These are phyloP conservation scores for Heliangelus exortis DNA, from an alignment of 2,797 vertebrate species.

Conservation along the genomic window DNA sequence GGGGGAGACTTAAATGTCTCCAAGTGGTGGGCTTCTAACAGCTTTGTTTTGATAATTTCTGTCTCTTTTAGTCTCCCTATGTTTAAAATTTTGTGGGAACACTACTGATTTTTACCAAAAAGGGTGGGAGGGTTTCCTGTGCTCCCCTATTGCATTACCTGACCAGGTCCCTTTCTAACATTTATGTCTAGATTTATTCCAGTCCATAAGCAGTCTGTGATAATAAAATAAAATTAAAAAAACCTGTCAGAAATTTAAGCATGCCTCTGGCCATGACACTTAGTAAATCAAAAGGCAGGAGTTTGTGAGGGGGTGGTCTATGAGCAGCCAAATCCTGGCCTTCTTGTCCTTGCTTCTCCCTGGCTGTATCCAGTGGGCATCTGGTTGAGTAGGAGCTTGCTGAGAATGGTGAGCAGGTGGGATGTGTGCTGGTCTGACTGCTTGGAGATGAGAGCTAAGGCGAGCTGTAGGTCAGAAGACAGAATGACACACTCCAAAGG, in stretches of 20 bases:
- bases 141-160: neutral
- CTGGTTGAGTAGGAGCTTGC: neutral
- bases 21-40: neutral
- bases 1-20: neutral
- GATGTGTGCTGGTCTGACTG: neutral
- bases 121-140: neutral
- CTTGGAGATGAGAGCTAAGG: neutral
- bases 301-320: neutral
- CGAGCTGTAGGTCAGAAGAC: neutral
- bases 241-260: neutral
- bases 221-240: neutral
- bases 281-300: neutral
- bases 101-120: neutral
- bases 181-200: neutral
- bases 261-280: neutral
- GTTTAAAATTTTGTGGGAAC: neutral
- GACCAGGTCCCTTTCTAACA: neutral
- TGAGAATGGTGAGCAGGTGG: neutral
- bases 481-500: neutral
- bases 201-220: neutral
- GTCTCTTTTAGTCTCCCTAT: neutral
- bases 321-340: neutral
- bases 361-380: neutral
- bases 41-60: neutral
- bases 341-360: neutral